phyloP scores from a whole-genome alignment of 1,140 invertebrate species.

The Sycobia sp. region DNA sequence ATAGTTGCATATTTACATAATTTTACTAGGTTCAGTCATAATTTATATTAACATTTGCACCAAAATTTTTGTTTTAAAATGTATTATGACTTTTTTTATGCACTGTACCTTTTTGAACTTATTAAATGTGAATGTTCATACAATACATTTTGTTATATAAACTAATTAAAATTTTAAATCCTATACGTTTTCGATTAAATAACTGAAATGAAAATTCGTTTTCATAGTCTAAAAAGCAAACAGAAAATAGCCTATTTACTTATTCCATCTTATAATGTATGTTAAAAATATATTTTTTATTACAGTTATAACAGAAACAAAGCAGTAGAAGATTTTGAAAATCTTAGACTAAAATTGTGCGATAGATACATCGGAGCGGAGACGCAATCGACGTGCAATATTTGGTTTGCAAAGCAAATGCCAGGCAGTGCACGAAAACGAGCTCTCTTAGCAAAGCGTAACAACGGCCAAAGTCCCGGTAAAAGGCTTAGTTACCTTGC shows the following conservation, averaged over 20 bases:
- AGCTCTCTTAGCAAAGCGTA: conserved; percentile 61
- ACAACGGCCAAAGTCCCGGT: conserved; percentile 68
- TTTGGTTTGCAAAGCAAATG: conserved; percentile 63
- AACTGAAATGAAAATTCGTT: no score
- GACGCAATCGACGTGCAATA: conserved; percentile 70
- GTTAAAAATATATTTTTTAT: conserved; percentile 32
- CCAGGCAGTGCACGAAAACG: conserved; percentile 65
- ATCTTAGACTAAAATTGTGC: conserved; percentile 64
- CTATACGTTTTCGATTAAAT: conserved; percentile 8
- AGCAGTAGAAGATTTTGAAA: conserved; percentile 68
- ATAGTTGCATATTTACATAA: not conserved
- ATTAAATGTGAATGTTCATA: no score
- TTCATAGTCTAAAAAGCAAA: no score
- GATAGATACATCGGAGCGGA: conserved; percentile 70
- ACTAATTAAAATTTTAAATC: conserved; percentile 20
- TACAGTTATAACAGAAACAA: conserved; percentile 70
- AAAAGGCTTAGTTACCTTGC: conserved; percentile 71
- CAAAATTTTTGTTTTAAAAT: no score
- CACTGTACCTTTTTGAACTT: no score
- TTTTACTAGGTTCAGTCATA: no score
- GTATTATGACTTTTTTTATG: no score
- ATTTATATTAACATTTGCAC: no score
- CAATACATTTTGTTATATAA: no score
- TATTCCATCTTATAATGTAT: no score
- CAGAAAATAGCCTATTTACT: no score